Evolutionary conservation across 1,140 invertebrate species (phyloP).

Genomic region (Drosophila cardini): DNA sequence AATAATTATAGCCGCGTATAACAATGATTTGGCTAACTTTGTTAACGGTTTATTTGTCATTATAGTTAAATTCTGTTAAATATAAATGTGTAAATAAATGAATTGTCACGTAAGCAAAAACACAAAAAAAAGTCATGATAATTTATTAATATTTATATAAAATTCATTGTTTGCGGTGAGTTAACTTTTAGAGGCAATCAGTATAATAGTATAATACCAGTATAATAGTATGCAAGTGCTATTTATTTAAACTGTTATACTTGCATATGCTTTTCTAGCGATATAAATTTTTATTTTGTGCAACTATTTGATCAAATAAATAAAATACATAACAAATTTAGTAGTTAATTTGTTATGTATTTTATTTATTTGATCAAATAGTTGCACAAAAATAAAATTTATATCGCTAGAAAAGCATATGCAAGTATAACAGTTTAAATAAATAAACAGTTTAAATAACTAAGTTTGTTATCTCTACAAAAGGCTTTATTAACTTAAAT

Average conservation of each 20-base stretch:
- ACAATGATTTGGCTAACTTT: slow-evolving; percentile 5
- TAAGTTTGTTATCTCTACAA: neutral
- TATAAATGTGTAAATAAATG: slow-evolving; percentile 25
- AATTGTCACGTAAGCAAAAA: slow-evolving; percentile 30
- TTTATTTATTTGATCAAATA: slow-evolving; percentile 13
- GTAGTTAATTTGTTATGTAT: neutral
- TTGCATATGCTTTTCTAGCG: slow-evolving; percentile 14
- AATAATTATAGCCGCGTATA: neutral
- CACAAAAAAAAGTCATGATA: neutral
- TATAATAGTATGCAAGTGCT: slow-evolving; percentile 13
- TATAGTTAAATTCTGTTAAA: slow-evolving; percentile 31
- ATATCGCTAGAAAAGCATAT: slow-evolving; percentile 8
- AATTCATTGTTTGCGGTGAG: slow-evolving; percentile 28
- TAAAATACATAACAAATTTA: neutral
- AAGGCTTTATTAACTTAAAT: slow-evolving; percentile 2
- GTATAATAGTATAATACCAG: slow-evolving; percentile 19
- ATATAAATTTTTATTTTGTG: neutral
- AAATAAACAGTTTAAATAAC: no score
- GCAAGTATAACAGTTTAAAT: slow-evolving; percentile 2
- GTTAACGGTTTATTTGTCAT: slow-evolving; percentile 17
- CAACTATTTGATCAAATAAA: slow-evolving; percentile 11
- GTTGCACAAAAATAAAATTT: neutral
- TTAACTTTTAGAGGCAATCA: slow-evolving; percentile 14
- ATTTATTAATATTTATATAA: slow-evolving; percentile 47
- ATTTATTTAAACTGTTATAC: neutral